phyloP scores from a whole-genome alignment of 2,888 invertebrate species.

The Cactoblastis cactorum region DNA sequence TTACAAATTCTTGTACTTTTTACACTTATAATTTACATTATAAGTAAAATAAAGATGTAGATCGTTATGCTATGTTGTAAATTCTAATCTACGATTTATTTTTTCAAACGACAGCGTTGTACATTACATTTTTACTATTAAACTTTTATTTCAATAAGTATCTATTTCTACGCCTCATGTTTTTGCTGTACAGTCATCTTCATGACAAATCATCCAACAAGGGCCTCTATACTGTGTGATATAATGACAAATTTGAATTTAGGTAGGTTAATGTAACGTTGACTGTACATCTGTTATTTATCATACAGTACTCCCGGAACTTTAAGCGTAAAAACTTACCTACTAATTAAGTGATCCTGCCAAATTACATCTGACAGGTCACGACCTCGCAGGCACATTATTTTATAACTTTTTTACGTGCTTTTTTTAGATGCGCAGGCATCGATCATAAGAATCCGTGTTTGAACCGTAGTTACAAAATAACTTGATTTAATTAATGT shows the following conservation, averaged over 20 bases:
- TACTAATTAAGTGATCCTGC: constrained; percentile 9
- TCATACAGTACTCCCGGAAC: constrained; percentile 4
- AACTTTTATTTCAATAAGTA: neutral
- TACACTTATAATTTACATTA: no score
- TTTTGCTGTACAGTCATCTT: no score
- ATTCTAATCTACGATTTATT: no score
- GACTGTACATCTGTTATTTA: neutral
- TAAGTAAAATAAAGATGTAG: no score
- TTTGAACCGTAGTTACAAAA: neutral
- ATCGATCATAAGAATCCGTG: neutral
- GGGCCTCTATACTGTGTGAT: neutral
- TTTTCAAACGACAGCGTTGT: no score
- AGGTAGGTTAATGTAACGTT: neutral
- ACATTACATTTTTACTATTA: no score
- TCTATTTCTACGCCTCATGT: no score
- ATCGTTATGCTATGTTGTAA: no score
- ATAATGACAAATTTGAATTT: neutral
- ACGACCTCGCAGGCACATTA: neutral
- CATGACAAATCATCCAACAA: neutral
- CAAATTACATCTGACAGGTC: constrained; percentile 10
- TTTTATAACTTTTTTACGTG: neutral
- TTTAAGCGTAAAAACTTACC: neutral
- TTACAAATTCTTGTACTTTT: no score
- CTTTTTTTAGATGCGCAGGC: neutral
- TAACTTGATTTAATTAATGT: neutral